phyloP scores from a whole-genome alignment of 30 jellyfish, hydroid and myxozoan genomes.

The Aurelia coerulea region DNA sequence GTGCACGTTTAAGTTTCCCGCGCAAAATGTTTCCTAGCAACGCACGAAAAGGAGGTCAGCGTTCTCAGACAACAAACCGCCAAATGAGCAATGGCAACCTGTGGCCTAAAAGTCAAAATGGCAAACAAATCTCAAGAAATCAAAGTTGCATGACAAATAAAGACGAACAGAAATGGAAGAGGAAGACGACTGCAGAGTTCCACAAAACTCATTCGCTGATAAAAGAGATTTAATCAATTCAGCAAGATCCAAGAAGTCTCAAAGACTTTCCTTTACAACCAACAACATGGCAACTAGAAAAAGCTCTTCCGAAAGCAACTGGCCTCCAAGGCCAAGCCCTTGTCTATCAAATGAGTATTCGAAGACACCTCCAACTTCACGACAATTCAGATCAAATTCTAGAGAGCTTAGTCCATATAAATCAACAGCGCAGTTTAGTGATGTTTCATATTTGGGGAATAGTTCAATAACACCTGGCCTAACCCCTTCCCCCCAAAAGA shows the following conservation, averaged over 20 bases:
- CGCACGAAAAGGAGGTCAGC: conserved; percentile 16
- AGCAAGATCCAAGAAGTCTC: neutral
- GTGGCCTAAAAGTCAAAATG: neutral
- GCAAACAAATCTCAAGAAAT: neutral
- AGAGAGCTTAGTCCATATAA: neutral
- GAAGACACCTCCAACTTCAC: conserved; percentile 32
- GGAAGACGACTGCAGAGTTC: conserved; percentile 52
- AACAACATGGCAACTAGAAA: neutral
- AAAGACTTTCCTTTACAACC: conserved; percentile 15
- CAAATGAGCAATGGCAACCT: too few species aligned
- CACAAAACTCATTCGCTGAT: conserved; percentile 71
- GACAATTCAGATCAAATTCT: neutral
- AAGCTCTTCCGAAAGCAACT: too few species aligned
- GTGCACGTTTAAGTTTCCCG: too few species aligned
- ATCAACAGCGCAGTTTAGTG: conserved; percentile 15
- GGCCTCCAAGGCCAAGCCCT: too few species aligned
- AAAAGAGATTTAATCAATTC: conserved; percentile 22
- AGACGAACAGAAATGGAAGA: conserved; percentile 12
- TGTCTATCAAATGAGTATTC: too few species aligned
- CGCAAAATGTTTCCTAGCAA: conserved; percentile 16
- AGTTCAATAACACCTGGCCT: neutral
- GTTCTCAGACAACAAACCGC: conserved; percentile 25
- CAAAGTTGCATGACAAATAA: neutral
- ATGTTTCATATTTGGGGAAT: conserved; percentile 1
- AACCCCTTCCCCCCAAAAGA: neutral